Evolutionary conservation across 2,888 invertebrate species (phyloP).

Genomic region (Campaea margaritaria): DNA sequence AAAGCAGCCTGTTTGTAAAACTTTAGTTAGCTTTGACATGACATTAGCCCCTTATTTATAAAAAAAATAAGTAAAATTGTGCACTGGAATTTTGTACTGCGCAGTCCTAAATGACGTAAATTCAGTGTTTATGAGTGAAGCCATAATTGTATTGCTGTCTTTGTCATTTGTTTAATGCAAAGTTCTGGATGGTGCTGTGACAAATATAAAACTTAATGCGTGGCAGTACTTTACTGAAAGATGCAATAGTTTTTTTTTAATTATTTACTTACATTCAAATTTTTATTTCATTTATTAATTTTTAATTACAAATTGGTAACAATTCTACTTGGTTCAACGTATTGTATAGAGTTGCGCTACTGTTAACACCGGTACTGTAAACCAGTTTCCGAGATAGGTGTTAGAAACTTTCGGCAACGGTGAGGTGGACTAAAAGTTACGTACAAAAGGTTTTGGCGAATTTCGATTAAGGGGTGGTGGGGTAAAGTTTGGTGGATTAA

Average conservation of each 20-base stretch:
- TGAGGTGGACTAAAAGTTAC: slow-evolving; percentile 27
- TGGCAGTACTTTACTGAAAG: no score
- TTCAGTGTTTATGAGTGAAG: no score
- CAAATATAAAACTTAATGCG: no score
- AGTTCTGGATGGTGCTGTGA: no score
- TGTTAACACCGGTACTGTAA: not conserved
- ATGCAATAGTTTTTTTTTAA: no score
- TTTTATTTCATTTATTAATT: not conserved
- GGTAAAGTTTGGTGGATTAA: slow-evolving; percentile 23
- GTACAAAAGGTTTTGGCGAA: slow-evolving; percentile 28
- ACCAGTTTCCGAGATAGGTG: slow-evolving; percentile 21
- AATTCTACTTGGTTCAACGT: not conserved
- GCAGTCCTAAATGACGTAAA: no score
- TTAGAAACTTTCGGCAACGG: slow-evolving; percentile 21
- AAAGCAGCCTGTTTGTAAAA: no score
- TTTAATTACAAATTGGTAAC: no score
- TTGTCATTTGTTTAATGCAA: no score
- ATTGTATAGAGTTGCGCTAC: slow-evolving; percentile 16
- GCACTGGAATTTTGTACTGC: no score
- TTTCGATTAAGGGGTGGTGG: slow-evolving; percentile 29
- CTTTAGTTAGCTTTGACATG: no score
- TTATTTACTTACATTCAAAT: not conserved
- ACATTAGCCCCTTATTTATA: not conserved
- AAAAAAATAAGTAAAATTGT: not conserved
- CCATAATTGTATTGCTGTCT: no score